Base-by-base conservation (phyloP, 2,797 vertebrate species). In the Tangara arthus region DNA sequence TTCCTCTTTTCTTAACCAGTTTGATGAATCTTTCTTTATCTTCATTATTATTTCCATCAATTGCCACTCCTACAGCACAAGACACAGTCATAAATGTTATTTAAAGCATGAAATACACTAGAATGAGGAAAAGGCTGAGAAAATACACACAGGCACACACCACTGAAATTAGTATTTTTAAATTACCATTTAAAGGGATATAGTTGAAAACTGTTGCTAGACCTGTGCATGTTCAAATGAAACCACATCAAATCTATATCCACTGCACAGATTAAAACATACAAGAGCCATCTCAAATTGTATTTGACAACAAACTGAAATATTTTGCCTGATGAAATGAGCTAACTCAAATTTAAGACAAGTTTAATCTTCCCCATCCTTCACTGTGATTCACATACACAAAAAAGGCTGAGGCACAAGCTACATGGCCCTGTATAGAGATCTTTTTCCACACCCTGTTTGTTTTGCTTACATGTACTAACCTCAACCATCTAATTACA, bases 1-100 rank as follows among this genome's bases (percentile, higher is more conserved):
- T 99, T 32, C 99, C 99, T 61, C 73, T 98, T 97, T 99, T 99
- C 98, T 99, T 99, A 87, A 99, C 98, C 32, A 99, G 96, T 77
- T 97, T 98, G 96, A 99, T 99, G 60, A 94, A 95, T 47, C 97
- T 94, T 96, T 98, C 98, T 68, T 97, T 98, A 73, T 94, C 96
- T 66, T 98, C 95, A 44, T 99, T 98, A 81, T 97, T 98, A 21
- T 98, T 98, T 59, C 98, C 98, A 69, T 99, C 99, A 53, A 99
- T 98, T 22, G 99, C 99, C 81, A 99, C 83, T 91, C 99, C 99
- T 99, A 95, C 22, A 94, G 68, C 35, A 83, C 2, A 93, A 42
- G 85, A 57, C 37, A 87, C 30, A 83, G 15, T 23, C 32, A 68
- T 22, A 73, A 39, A 22, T 15, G 24, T 83, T 75, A 69, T 27